These are phyloP conservation scores for Papilio machaon DNA, from an alignment of 1,140 invertebrate species.

Conservation along the genomic window DNA sequence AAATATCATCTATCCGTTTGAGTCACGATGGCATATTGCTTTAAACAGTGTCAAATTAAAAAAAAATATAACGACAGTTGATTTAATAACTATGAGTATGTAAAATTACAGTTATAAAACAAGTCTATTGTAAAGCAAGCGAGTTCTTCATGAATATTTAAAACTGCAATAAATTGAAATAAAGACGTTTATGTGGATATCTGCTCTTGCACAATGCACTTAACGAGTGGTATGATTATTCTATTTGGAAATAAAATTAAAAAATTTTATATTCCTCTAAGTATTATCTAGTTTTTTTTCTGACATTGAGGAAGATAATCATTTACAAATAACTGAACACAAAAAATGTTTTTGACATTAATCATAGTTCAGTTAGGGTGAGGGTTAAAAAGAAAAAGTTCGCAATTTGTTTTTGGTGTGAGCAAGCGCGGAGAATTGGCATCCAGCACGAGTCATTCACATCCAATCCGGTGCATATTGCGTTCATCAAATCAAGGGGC, in stretches of 20 bases:
- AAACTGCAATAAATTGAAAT: neutral
- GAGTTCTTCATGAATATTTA: neutral
- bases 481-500: slow-evolving; percentile 49
- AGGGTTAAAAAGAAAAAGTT: slow-evolving; percentile 21
- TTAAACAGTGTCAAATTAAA: too few species aligned
- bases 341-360: slow-evolving; percentile 6
- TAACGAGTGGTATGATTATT: too few species aligned
- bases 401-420: slow-evolving; percentile 23
- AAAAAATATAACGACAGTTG: neutral
- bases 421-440: slow-evolving; percentile 24
- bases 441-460: slow-evolving; percentile 31
- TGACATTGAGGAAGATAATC: neutral
- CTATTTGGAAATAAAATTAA: too few species aligned
- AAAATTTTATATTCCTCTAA: neutral
- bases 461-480: slow-evolving; percentile 43
- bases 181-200: neutral
- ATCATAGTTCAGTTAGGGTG: slow-evolving; percentile 10
- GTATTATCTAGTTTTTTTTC: neutral
- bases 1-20: too few species aligned
- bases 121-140: neutral
- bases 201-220: neutral
- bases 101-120: neutral
- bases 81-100: neutral
- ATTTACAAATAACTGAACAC: slow-evolving; percentile 4
- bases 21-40: too few species aligned